phyloP scores from a whole-genome alignment of 2,888 invertebrate genomes.

The Sialis lutaria region DNA sequence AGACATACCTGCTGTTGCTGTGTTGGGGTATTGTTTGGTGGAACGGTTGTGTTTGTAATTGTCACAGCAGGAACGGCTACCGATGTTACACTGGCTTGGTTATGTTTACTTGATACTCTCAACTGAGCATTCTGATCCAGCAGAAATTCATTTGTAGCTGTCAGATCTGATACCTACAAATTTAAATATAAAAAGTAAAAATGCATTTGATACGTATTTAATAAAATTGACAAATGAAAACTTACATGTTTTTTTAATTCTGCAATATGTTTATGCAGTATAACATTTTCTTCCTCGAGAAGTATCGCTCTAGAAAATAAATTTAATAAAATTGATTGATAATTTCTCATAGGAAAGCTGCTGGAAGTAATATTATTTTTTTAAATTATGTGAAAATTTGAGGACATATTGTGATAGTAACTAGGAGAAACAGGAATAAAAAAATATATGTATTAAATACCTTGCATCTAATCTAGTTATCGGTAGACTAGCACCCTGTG shows the following conservation, averaged over 20 bases:
- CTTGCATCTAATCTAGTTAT: conserved; percentile 10
- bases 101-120: conserved; percentile 38
- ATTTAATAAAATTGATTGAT: not conserved
- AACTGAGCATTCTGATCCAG: conserved; percentile 60
- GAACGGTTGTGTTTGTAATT: conserved; percentile 34
- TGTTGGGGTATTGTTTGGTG: conserved; percentile 29
- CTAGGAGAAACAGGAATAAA: no score
- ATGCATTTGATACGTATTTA: not conserved
- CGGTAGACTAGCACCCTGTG: conserved; percentile 9
- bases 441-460: not conserved
- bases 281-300: conserved; percentile 47
- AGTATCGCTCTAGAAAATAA: conserved; percentile 24
- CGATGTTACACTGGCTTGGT: conserved; percentile 30
- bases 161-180: conserved; percentile 42
- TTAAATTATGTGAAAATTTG: no score
- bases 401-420: no score
- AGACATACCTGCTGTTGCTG: conserved; percentile 20
- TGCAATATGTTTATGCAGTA: conserved; percentile 47
- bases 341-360: no score
- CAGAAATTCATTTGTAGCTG: conserved; percentile 61
- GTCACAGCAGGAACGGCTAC: conserved; percentile 42
- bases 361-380: no score
- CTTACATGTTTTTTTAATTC: conserved; percentile 49
- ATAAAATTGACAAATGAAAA: not conserved
- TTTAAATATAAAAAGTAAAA: not conserved